Evolutionary conservation across 2,797 vertebrate species (phyloP).

Genomic region (Synanceia verrucosa): DNA sequence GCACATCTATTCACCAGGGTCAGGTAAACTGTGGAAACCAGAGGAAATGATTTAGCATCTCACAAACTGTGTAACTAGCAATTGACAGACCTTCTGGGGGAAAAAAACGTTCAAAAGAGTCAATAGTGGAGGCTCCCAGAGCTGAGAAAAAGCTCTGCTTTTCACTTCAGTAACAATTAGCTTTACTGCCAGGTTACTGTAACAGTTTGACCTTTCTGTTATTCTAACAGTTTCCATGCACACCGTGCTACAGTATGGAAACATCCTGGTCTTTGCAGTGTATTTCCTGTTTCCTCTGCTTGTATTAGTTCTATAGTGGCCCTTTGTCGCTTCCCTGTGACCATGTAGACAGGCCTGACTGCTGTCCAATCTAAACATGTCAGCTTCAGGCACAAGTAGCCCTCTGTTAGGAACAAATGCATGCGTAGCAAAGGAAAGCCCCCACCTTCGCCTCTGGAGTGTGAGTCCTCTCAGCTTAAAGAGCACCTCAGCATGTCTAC

Average conservation of each 20-base stretch:
- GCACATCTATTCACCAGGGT: slow-evolving; percentile 47
- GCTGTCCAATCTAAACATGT: slow-evolving; percentile 74
- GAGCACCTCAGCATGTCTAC: slow-evolving; percentile 51
- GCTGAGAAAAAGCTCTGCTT: slow-evolving; percentile 24
- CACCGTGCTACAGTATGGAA: slow-evolving; percentile 57
- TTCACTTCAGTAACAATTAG: slow-evolving; percentile 43
- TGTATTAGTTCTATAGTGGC: slow-evolving; percentile 55
- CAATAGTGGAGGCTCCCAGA: slow-evolving; percentile 1
- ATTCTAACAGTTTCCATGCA: slow-evolving; percentile 52
- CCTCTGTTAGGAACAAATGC: slow-evolving; percentile 73
- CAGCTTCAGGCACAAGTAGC: slow-evolving; percentile 63
- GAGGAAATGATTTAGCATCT: slow-evolving; percentile 49
- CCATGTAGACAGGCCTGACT: slow-evolving; percentile 66
- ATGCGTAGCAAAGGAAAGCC: slow-evolving; percentile 56
- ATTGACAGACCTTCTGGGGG: neutral
- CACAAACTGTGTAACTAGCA: slow-evolving; percentile 38
- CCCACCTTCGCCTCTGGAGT: slow-evolving; percentile 43
- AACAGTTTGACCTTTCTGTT: slow-evolving; percentile 50
- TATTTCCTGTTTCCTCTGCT: slow-evolving; percentile 60
- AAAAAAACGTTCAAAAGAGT: neutral
- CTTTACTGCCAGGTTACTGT: slow-evolving; percentile 39
- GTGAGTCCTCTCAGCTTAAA: slow-evolving; percentile 57
- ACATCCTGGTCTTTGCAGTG: slow-evolving; percentile 59
- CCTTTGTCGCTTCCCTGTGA: slow-evolving; percentile 43
- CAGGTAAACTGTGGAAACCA: slow-evolving; percentile 61